Percentiles rank a stretch among this genome's conserved stretches.
Conservation (phyloP, 2,888 invertebrate species). For the Drosophila infuscata region DNA sequence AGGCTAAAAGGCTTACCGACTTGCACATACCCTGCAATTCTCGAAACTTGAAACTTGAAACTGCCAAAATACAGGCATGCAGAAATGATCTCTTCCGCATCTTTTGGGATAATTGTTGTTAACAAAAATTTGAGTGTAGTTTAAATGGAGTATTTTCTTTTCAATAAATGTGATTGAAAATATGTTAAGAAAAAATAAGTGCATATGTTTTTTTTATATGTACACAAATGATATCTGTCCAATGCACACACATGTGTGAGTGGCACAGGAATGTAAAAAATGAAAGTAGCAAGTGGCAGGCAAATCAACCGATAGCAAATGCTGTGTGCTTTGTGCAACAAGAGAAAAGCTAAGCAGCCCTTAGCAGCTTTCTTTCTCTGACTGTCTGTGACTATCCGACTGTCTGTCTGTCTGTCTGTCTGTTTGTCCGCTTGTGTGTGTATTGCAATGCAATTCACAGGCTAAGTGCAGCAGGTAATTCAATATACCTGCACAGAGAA, state of each 20-base stretch:
- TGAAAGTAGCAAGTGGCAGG: slow-evolving; percentile 46
- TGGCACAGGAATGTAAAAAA: slow-evolving; percentile 31
- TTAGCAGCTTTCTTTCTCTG: slow-evolving; percentile 8
- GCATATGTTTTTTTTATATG: background rate
- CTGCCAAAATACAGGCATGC: background rate
- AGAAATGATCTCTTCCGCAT: background rate
- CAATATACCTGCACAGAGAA: slow-evolving; percentile 53
- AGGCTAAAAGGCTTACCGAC: slow-evolving; percentile 7
- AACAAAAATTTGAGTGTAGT: background rate
- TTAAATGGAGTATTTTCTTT: background rate
- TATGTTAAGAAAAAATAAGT: background rate
- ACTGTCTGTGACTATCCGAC: background rate
- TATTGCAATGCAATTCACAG: slow-evolving; percentile 40
- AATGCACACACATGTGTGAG: slow-evolving; percentile 5
- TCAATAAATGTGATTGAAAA: background rate
- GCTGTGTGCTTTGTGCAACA: slow-evolving; percentile 35
- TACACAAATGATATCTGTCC: background rate
- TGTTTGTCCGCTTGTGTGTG: background rate
- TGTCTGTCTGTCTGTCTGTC: background rate
- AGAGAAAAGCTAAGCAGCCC: slow-evolving; percentile 38
- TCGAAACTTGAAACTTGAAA: background rate
- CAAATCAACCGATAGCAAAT: slow-evolving; percentile 42
- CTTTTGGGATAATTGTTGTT: background rate
- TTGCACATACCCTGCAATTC: slow-evolving; percentile 21
- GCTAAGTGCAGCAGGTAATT: slow-evolving; percentile 75